Evolutionary conservation across 2,888 invertebrate species (phyloP).

Genomic region (Mayetiola destructor): DNA sequence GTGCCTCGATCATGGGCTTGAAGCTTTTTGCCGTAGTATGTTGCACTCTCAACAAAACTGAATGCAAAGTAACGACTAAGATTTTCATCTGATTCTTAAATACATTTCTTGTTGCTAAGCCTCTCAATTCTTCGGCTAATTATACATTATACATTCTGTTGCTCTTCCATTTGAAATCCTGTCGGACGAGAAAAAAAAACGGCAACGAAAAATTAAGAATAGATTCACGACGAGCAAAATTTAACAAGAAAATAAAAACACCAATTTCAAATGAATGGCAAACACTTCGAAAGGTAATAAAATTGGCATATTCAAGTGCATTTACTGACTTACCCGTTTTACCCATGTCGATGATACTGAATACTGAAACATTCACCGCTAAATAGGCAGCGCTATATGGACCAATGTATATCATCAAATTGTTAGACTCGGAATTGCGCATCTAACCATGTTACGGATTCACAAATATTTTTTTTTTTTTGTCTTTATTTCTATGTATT

Average conservation of each 20-base stretch:
- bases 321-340: slow-evolving; percentile 6
- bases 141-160: too few relatives aligned
- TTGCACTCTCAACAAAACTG: too few relatives aligned
- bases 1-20: too few relatives aligned
- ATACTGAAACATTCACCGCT: neutral
- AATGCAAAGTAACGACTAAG: too few relatives aligned
- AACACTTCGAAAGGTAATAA: neutral
- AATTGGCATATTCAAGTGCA: slow-evolving; percentile 5
- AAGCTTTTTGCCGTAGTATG: too few relatives aligned
- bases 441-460: slow-evolving; percentile 6
- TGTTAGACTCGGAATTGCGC: neutral
- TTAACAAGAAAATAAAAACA: slow-evolving; percentile 1
- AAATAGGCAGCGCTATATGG: neutral
- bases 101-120: too few relatives aligned
- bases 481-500: too few relatives aligned
- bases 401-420: neutral
- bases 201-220: too few relatives aligned
- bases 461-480: neutral
- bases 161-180: too few relatives aligned
- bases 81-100: too few relatives aligned
- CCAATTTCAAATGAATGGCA: neutral
- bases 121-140: too few relatives aligned
- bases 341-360: too few relatives aligned
- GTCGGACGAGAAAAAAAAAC: neutral
- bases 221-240: slow-evolving; percentile 3